Evolutionary conservation across 2,888 invertebrate genomes (phyloP), one percentile per base, ranked within the genome.

Genomic region (Drosophila colorata): DNA sequence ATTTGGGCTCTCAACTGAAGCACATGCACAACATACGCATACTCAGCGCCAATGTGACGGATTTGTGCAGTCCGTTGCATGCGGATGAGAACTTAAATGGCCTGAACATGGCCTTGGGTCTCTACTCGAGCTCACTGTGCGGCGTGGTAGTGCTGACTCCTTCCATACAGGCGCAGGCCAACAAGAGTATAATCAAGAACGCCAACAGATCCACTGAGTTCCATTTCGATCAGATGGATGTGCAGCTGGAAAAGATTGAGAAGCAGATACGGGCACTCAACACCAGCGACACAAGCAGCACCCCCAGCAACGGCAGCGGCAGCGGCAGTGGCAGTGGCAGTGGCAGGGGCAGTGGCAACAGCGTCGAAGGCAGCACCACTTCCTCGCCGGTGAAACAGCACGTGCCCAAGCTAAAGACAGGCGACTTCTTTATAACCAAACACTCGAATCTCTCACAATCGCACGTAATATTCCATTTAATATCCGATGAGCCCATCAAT

Each of bases 1-100:
- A 99, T 93, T 94, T 99, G 74, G 99, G 99, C 51, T 98, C 98
- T 4, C 99, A 99, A 93, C 94, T 99, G 92, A 99, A 99, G 92
- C 98, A 99, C 90, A 99, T 98, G 94, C 99, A 99, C 92, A 99
- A 99, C 92, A 96, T 99, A 70, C 94, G 99, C 57, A 95, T 99
- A 69, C 93, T 98, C 31, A 96, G 97, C 63, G 96, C 96, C 18
- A 95, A 97, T 92, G 95, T 96, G 13, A 94, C 97, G 82, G 97
- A 98, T 90, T 94, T 98, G 77, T 96, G 97, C 88, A 93, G 93
- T 81, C 93, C 94, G 1, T 90, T 93, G 66, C 93, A 93, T 74
- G 92, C 91, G 18, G 93, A 93, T 41, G 92, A 92, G 68, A 92
- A 92, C 56, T 79, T 92, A 52, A 92, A 91, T 69, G 93, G 93